Conservation (phyloP, 2,888 invertebrate species). For the Tipula helvola region DNA sequence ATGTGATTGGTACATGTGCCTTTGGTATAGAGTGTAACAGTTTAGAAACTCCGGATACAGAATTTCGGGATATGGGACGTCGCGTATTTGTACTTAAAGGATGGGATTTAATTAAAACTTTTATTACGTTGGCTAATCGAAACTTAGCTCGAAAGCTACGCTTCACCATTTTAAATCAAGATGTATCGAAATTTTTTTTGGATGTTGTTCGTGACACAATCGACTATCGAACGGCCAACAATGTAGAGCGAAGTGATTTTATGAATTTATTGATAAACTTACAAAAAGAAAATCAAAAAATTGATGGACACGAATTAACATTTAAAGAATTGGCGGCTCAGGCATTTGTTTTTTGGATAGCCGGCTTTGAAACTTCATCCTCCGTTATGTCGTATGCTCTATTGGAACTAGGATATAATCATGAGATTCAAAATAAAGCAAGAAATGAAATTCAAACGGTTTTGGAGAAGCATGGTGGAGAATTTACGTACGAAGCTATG, state of each 20-base stretch:
- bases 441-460: slow-evolving; percentile 37
- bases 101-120: background rate
- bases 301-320: slow-evolving; percentile 21
- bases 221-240: slow-evolving; percentile 27
- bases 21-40: slow-evolving; percentile 38
- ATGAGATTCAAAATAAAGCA: slow-evolving; percentile 38
- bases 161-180: background rate
- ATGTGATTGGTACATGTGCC: slow-evolving; percentile 31
- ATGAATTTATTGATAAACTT: slow-evolving; percentile 21
- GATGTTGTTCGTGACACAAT: slow-evolving; percentile 31
- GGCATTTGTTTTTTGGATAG: slow-evolving; percentile 40
- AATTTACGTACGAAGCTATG: slow-evolving; percentile 42
- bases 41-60: slow-evolving; percentile 29
- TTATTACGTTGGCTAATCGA: background rate
- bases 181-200: slow-evolving; percentile 19
- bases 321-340: slow-evolving; percentile 40
- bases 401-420: slow-evolving; percentile 41
- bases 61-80: slow-evolving; percentile 25
- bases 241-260: slow-evolving; percentile 36
- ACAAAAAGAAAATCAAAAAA: background rate
- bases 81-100: slow-evolving; percentile 19
- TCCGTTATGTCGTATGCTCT: slow-evolving; percentile 40
- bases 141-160: background rate
- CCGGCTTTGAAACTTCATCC: slow-evolving; percentile 42
- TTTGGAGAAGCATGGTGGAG: slow-evolving; percentile 33